These are phyloP conservation scores for Xanthia icteritia DNA, from an alignment of 2,888 invertebrate genomes.

Conservation along the genomic window DNA sequence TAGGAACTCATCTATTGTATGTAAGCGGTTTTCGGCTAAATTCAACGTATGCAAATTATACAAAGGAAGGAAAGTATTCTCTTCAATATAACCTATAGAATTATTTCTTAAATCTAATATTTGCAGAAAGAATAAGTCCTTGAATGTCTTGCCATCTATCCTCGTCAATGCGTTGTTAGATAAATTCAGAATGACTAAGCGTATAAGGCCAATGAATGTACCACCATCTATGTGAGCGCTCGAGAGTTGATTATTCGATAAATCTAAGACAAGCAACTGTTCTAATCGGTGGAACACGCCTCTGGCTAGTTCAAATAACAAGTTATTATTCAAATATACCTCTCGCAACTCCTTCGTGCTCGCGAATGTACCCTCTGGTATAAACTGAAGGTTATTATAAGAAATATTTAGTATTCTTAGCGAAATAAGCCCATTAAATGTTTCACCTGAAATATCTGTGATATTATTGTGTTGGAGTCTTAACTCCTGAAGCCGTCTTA, in stretches of 20 bases:
- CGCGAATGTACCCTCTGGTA: slow-evolving; percentile 96
- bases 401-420: slow-evolving; percentile 96
- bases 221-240: slow-evolving; percentile 96
- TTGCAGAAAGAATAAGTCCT: slow-evolving; percentile 96
- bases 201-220: slow-evolving; percentile 96
- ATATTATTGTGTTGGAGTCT: slow-evolving; percentile 96
- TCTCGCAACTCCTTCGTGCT: slow-evolving; percentile 95
- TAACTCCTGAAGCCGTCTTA: slow-evolving; percentile 94
- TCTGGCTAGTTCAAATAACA: slow-evolving; percentile 95
- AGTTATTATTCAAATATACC: slow-evolving; percentile 96
- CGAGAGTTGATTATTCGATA: slow-evolving; percentile 96
- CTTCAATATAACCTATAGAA: slow-evolving; percentile 96
- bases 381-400: slow-evolving; percentile 94
- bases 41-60: slow-evolving; percentile 97
- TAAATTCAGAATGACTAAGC: slow-evolving; percentile 96
- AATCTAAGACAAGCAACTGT: slow-evolving; percentile 95
- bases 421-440: slow-evolving; percentile 94
- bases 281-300: slow-evolving; percentile 96
- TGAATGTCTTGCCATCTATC: slow-evolving; percentile 96
- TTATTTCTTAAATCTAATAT: slow-evolving; percentile 96
- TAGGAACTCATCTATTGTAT: slow-evolving; percentile 94
- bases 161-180: slow-evolving; percentile 96
- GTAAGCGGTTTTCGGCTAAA: slow-evolving; percentile 96
- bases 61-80: slow-evolving; percentile 96
- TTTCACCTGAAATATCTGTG: slow-evolving; percentile 94